Base-by-base conservation (phyloP, 2,797 vertebrate species). In the Meriones psammophilus region DNA sequence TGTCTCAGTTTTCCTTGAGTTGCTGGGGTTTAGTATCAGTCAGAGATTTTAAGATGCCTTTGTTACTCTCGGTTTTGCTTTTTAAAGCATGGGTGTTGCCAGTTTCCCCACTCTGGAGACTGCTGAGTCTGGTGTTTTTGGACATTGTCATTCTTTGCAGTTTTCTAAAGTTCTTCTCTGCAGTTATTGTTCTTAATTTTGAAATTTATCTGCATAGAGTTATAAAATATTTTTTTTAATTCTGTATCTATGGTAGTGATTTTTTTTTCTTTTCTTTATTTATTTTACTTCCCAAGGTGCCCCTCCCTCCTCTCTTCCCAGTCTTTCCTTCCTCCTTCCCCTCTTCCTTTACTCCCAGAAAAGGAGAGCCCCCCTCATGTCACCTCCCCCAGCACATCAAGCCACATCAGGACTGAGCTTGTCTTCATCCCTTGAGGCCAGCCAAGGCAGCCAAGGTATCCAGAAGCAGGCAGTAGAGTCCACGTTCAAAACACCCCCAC, bases 181-280 rank as follows among this genome's bases (percentile, higher is more conserved):
- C 69, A 66, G 62, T 60, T 36, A 10, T 81, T 94, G 78, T 36
- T 93, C 58, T 89, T 93, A 80, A 46, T 81, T 95, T 95, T 91
- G n/a, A 81, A 62, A 66, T 89, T 93, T 94, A 83, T 83, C n/a
- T 86, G 13, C 54, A 33, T 60, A 36, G 71, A 77, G 5, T 71
- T 86, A 62, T 2, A 81, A 33, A 42, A 9, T 76, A 33, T n/a
- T 64, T 12, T 12, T 89, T 76, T 33, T 91, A 8, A 74, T 74
- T 92, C 33, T 87, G 3, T 94, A 5, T 56, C 15, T 94, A 0
- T 68, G 28, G 3, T 28, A 89, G 36, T 86, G 50, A 89, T 18
- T 84, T 58, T 66, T 58, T 66, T 91, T 94, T 15, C 56, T 50
- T 79, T 90, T 50, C 50, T 50, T 50, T 50, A 50, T 50, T 50